A percentile compares a stretch with the other conserved stretches of the same genome.
Conservation (phyloP, 23 tunicate genomes). For the Halocynthia aurantium region DNA sequence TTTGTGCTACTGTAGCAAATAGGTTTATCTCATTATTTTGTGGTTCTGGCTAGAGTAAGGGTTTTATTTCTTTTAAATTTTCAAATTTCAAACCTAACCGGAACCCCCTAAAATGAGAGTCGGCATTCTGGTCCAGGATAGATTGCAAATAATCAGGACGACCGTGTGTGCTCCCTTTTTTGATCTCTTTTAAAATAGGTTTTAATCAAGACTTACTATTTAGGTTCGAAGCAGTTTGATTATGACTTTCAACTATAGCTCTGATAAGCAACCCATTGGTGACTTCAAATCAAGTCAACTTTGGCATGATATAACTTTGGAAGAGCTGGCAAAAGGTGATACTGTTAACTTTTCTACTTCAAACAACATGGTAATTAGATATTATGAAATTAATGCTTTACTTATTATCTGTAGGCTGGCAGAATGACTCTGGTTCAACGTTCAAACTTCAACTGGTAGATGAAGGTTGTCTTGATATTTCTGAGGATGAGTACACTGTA, state of each 20-base stretch:
- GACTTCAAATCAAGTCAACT: background rate
- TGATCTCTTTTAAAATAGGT: no score
- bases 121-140: no score
- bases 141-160: no score
- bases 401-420: background rate
- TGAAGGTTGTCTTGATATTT: background rate
- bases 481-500: background rate
- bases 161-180: no score
- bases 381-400: background rate
- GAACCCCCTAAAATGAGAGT: no score
- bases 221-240: background rate
- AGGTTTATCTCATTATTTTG: background rate
- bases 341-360: no score
- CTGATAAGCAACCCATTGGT: background rate
- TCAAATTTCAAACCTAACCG: no score
- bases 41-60: no score
- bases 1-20: no score
- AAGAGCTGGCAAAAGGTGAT: background rate
- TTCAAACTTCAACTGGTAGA: background rate
- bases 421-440: background rate
- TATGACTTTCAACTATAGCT: background rate
- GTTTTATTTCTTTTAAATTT: no score
- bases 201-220: background rate
- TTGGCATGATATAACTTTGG: constrained; percentile 5
- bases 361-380: background rate